phyloP scores from a whole-genome alignment of 2,797 vertebrate species.

The Buphagus erythrorhynchus region DNA sequence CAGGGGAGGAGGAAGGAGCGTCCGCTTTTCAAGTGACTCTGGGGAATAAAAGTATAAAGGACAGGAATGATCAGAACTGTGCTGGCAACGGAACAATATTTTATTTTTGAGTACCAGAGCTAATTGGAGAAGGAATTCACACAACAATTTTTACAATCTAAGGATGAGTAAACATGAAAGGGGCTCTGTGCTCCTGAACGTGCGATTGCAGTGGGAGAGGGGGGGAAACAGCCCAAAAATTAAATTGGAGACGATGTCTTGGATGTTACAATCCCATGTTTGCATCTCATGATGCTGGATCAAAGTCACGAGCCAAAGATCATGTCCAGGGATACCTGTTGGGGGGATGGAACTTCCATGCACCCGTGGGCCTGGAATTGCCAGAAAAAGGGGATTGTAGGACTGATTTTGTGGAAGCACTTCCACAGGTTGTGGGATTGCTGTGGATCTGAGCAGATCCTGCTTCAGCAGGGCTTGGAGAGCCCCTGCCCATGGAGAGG shows the following conservation, averaged over 20 bases:
- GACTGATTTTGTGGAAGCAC: accelerated
- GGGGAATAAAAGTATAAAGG: slow-evolving; percentile 58
- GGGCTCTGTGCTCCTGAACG: background rate
- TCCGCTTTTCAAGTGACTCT: slow-evolving; percentile 21
- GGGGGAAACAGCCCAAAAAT: background rate
- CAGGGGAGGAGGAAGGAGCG: background rate
- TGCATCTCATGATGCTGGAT: background rate
- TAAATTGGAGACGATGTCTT: background rate
- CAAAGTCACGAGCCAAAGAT: background rate
- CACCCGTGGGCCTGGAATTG: accelerated
- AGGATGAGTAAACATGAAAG: slow-evolving; percentile 64
- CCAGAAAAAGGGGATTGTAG: accelerated
- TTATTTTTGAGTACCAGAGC: slow-evolving; percentile 27
- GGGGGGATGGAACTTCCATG: background rate
- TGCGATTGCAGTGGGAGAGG: accelerated
- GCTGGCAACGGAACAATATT: slow-evolving; percentile 15
- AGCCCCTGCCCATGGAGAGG: accelerated
- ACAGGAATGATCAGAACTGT: slow-evolving; percentile 32
- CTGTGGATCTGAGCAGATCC: background rate
- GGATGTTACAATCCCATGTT: background rate
- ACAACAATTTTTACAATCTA: slow-evolving; percentile 31
- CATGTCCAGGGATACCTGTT: background rate
- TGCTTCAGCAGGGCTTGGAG: background rate
- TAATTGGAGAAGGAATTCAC: slow-evolving; percentile 62
- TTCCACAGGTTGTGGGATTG: accelerated